A percentile compares a stretch with the other conserved stretches of the same genome.
These are phyloP conservation scores for Nothura maculosa DNA, from an alignment of 2,797 vertebrate genomes.

Conservation along the genomic window DNA sequence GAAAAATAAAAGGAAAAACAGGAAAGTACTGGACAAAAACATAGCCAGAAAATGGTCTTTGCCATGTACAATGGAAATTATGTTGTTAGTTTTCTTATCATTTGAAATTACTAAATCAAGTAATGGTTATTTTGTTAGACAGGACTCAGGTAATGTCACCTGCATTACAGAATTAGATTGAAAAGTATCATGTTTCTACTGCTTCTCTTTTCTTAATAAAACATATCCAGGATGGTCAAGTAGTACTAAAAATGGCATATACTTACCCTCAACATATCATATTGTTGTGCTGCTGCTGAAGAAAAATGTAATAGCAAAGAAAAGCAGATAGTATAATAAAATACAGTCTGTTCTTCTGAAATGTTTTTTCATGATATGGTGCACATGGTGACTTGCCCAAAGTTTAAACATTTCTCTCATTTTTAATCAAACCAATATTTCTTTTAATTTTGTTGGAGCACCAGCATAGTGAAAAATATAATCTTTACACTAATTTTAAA, in stretches of 20 bases:
- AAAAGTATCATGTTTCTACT: background rate
- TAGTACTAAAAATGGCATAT: background rate
- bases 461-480: accelerated
- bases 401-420: background rate
- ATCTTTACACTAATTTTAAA: background rate
- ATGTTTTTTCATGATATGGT: background rate
- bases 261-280: background rate
- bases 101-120: background rate
- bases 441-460: background rate
- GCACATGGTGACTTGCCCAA: background rate
- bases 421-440: background rate
- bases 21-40: background rate
- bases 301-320: background rate
- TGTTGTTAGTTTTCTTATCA: background rate
- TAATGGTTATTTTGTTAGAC: background rate
- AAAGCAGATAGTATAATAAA: background rate
- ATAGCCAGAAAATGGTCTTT: background rate
- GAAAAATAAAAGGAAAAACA: background rate
- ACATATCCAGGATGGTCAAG: background rate
- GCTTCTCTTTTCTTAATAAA: background rate
- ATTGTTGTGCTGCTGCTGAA: background rate
- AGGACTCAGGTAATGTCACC: background rate
- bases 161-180: background rate
- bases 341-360: background rate
- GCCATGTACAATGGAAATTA: accelerated